These are phyloP conservation scores for Scatophagus argus DNA, from an alignment of 2,113 vertebrate species.

Conservation along the genomic window DNA sequence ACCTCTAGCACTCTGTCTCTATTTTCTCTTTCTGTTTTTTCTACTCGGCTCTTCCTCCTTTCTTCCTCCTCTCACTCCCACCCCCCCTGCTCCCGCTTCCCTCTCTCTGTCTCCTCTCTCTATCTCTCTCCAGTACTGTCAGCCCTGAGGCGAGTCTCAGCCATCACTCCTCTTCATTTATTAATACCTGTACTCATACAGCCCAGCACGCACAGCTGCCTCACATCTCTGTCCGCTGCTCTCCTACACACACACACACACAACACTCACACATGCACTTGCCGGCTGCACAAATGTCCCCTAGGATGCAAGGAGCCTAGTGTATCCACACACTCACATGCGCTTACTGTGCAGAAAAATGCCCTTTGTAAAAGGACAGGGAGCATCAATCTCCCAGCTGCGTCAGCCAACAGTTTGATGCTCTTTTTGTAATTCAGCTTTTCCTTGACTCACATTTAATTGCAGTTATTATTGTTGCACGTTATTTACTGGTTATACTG, in stretches of 20 bases:
- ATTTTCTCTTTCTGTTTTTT: conserved; percentile 40
- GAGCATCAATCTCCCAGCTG: conserved; percentile 74
- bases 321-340: conserved; percentile 72
- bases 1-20: conserved; percentile 42
- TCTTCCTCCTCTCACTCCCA: conserved; percentile 21
- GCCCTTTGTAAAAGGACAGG: conserved; percentile 81
- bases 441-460: conserved; percentile 44
- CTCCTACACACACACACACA: conserved; percentile 22
- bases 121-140: conserved; percentile 68
- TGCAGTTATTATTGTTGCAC: conserved; percentile 14
- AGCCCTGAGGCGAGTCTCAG: conserved; percentile 75
- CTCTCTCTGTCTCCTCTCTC: conserved; percentile 32
- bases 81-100: neutral
- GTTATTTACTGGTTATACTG: conserved; percentile 20
- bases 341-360: conserved; percentile 83
- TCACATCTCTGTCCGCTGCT: conserved; percentile 53
- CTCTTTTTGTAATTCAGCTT: conserved; percentile 57
- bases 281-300: conserved; percentile 68
- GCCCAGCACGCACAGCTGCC: conserved; percentile 65
- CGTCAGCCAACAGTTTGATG: conserved; percentile 62
- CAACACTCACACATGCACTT: conserved; percentile 1
- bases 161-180: conserved; percentile 83
- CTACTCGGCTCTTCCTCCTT: neutral
- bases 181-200: conserved; percentile 79
- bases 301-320: conserved; percentile 70